These are phyloP conservation scores for Pseudomyrmex cubaensis DNA, from an alignment of 1,140 invertebrate species.

Conservation along the genomic window DNA sequence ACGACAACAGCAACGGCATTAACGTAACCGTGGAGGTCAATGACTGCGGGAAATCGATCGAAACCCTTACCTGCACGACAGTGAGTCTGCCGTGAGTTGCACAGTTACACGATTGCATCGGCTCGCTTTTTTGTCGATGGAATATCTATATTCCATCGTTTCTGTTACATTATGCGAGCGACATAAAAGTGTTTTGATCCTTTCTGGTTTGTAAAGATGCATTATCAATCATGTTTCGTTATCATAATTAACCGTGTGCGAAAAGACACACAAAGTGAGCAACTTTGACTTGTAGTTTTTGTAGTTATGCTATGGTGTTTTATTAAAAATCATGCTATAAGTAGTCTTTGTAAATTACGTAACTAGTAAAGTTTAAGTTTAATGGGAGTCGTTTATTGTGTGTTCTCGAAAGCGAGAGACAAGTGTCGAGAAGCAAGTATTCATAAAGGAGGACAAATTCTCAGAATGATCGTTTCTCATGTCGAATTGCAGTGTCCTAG, in stretches of 20 bases:
- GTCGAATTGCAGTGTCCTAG: slow-evolving; percentile 29
- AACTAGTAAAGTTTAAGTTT: slow-evolving; percentile 20
- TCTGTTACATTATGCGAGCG: neutral
- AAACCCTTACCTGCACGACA: slow-evolving; percentile 59
- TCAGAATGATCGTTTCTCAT: slow-evolving; percentile 20
- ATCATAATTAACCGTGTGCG: neutral
- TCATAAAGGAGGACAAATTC: slow-evolving; percentile 45
- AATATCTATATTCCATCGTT: slow-evolving; percentile 28
- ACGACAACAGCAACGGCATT: slow-evolving; percentile 41
- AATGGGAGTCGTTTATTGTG: slow-evolving; percentile 8
- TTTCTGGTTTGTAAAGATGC: neutral
- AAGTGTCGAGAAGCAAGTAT: slow-evolving; percentile 15
- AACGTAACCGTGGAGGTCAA: slow-evolving; percentile 72
- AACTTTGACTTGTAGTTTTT: too few species aligned
- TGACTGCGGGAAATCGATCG: slow-evolving; percentile 74
- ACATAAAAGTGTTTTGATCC: neutral
- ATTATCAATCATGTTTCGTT: neutral
- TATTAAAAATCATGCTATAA: neutral
- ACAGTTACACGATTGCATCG: slow-evolving; percentile 30
- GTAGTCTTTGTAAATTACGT: neutral
- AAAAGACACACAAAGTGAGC: neutral
- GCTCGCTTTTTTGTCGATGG: slow-evolving; percentile 7
- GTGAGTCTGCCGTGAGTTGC: slow-evolving; percentile 39
- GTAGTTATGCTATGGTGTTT: neutral
- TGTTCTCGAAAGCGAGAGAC: neutral